A percentile compares a stretch with the other conserved stretches of the same genome.
Evolutionary conservation across 1,140 invertebrate genomes (phyloP).

Genomic region (Heliothis subflexa): DNA sequence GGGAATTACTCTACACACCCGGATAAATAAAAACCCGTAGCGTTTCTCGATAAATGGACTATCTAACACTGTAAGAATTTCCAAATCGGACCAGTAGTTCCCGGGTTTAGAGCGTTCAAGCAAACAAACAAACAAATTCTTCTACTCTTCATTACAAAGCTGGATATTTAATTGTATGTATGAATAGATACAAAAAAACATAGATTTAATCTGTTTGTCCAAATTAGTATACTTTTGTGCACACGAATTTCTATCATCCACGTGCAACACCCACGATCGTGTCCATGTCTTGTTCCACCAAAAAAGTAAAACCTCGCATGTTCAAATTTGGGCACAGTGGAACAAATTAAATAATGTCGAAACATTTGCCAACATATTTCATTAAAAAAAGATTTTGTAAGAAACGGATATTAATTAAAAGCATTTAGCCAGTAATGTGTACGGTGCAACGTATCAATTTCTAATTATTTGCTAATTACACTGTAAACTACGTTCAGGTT

Average conservation of each 20-base stretch:
- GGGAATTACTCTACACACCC: too few species aligned
- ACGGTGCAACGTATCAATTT: slow-evolving; percentile 1
- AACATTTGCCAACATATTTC: slow-evolving; percentile 24
- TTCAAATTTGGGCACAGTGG: background rate
- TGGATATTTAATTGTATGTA: too few species aligned
- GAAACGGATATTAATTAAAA: slow-evolving; percentile 28
- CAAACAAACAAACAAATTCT: too few species aligned
- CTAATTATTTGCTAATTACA: background rate
- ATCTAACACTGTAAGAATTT: too few species aligned
- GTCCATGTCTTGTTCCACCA: background rate
- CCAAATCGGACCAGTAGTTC: too few species aligned
- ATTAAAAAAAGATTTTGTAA: slow-evolving; percentile 17
- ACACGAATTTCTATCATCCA: slow-evolving; percentile 12
- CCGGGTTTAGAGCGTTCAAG: too few species aligned
- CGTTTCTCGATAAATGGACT: too few species aligned
- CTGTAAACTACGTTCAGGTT: background rate
- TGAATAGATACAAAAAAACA: slow-evolving; percentile 14
- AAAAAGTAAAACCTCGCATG: slow-evolving; percentile 15
- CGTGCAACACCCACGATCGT: slow-evolving; percentile 16
- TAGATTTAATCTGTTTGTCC: slow-evolving; percentile 29
- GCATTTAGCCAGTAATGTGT: background rate
- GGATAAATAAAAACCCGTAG: too few species aligned
- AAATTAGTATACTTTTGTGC: slow-evolving; percentile 23
- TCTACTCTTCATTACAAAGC: too few species aligned
- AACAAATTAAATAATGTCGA: slow-evolving; percentile 40